Evolutionary conservation across 2,113 vertebrate species (phyloP).

Genomic region (Leucosticte australis): DNA sequence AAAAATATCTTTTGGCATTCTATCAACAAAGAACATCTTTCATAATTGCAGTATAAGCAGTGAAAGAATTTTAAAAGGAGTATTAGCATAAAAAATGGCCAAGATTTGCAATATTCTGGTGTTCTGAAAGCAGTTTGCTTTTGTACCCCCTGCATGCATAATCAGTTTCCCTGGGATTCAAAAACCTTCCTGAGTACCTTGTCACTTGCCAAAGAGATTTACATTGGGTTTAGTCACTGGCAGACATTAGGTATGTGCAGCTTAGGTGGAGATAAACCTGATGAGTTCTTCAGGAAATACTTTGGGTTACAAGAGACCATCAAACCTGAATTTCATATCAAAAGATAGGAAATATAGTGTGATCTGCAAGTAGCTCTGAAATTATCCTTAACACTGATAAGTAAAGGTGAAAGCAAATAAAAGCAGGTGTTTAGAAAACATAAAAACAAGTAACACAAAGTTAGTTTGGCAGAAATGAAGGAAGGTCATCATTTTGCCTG

Average conservation of each 20-base stretch:
- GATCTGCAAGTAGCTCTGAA: neutral
- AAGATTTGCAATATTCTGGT: neutral
- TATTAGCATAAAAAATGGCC: neutral
- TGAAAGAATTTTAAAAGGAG: neutral
- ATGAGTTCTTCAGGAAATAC: neutral
- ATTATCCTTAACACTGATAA: neutral
- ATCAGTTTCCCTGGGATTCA: neutral
- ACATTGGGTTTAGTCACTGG: neutral
- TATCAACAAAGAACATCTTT: neutral
- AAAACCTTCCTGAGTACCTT: neutral
- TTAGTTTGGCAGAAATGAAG: neutral
- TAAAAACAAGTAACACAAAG: neutral
- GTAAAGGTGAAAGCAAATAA: neutral
- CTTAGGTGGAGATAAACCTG: neutral
- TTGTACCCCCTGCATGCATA: neutral
- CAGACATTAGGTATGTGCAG: neutral
- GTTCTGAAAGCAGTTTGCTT: neutral
- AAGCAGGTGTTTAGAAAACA: neutral
- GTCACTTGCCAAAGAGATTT: neutral
- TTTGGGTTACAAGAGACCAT: neutral
- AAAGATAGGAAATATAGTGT: neutral
- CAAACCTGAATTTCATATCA: neutral
- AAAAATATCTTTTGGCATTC: neutral
- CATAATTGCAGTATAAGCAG: neutral
- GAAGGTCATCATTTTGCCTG: neutral